Percentiles rank a stretch among this genome's conserved stretches.
Evolutionary conservation across 2,888 invertebrate species (phyloP).

Genomic region (Apamea sordens): DNA sequence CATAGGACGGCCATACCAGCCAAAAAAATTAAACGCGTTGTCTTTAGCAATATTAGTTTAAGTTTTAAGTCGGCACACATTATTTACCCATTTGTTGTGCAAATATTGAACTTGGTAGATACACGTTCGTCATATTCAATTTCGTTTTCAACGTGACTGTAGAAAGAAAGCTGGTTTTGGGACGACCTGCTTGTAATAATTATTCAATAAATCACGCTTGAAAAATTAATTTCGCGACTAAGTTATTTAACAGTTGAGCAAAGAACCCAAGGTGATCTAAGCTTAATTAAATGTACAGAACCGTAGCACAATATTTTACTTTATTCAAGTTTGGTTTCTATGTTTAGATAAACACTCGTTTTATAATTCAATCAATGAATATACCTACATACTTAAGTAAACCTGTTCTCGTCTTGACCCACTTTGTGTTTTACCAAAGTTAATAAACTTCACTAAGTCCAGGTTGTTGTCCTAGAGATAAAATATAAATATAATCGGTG

Average conservation of each 20-base stretch:
- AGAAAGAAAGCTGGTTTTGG: slow-evolving; percentile 79
- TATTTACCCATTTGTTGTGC: slow-evolving; percentile 83
- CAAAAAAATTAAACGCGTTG: slow-evolving; percentile 66
- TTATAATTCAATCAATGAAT: slow-evolving; percentile 50
- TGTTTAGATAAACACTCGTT: slow-evolving; percentile 31
- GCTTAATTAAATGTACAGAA: slow-evolving; percentile 24
- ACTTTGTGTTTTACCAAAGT: slow-evolving; percentile 52
- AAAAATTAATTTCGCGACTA: slow-evolving; percentile 8
- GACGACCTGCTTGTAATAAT: slow-evolving; percentile 52
- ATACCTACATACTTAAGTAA: slow-evolving; percentile 34
- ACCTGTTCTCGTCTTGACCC: slow-evolving; percentile 55
- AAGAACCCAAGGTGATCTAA: not conserved
- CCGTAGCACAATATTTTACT: slow-evolving; percentile 2
- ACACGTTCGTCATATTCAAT: slow-evolving; percentile 77
- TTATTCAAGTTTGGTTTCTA: slow-evolving; percentile 17
- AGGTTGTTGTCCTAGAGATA: slow-evolving; percentile 82
- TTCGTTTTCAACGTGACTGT: slow-evolving; percentile 76
- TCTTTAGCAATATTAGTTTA: slow-evolving; percentile 78
- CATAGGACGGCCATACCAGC: slow-evolving; percentile 19
- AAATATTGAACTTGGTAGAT: slow-evolving; percentile 79
- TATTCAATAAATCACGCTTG: slow-evolving; percentile 44
- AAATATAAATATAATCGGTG: slow-evolving; percentile 76
- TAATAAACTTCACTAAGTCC: slow-evolving; percentile 54
- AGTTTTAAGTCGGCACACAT: slow-evolving; percentile 72
- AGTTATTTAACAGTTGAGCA: slow-evolving; percentile 9